A percentile compares a stretch with the other conserved stretches of the same genome.
Evolutionary conservation across 2,888 invertebrate species (phyloP).

Genomic region (Patella ulyssiponensis): DNA sequence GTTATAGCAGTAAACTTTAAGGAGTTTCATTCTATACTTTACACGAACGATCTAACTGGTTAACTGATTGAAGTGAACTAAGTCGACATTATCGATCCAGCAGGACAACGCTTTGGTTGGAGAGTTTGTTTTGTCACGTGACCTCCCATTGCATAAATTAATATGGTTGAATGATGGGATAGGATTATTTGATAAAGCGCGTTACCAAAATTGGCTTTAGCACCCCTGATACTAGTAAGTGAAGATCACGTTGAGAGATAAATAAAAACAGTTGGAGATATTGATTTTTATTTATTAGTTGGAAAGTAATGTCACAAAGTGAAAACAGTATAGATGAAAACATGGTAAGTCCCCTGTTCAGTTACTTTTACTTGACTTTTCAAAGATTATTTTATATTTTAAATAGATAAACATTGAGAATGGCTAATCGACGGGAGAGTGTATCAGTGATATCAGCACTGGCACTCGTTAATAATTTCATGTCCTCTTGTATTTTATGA

Average conservation of each 20-base stretch:
- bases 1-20: background rate
- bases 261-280: slow-evolving; percentile 20
- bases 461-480: no score
- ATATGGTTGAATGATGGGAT: slow-evolving; percentile 59
- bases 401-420: no score
- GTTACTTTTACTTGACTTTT: slow-evolving; percentile 24
- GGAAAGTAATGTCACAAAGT: slow-evolving; percentile 33
- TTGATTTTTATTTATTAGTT: slow-evolving; percentile 7
- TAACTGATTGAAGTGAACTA: background rate
- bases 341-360: slow-evolving; percentile 34
- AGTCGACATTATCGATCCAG: slow-evolving; percentile 4
- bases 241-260: slow-evolving; percentile 5
- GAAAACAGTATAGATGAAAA: slow-evolving; percentile 34
- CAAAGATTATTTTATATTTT: no score
- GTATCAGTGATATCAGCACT: no score
- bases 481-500: no score
- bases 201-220: slow-evolving; percentile 45
- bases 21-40: slow-evolving; percentile 5
- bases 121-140: slow-evolving; percentile 46
- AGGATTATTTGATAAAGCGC: slow-evolving; percentile 58
- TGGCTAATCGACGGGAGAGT: no score
- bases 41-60: slow-evolving; percentile 1
- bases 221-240: slow-evolving; percentile 26
- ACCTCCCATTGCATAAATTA: slow-evolving; percentile 54
- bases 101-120: slow-evolving; percentile 14